Base-by-base conservation (phyloP, 2,888 invertebrate species). In the Pammene aurita region DNA sequence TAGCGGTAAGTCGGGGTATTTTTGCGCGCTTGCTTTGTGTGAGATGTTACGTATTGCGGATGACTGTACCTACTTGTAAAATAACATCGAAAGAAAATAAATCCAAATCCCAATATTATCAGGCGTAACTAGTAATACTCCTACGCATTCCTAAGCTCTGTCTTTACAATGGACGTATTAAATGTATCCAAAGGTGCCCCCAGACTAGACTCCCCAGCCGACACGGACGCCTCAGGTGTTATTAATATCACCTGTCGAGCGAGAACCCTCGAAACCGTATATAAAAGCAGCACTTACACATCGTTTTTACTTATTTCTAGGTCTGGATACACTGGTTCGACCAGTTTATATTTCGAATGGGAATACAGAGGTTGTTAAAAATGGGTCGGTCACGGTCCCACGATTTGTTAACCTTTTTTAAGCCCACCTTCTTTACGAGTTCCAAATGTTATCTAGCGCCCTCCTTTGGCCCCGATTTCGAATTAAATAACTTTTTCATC, bases 371-470 rank as follows among this genome's bases (percentile, higher is more conserved):
- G 34, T 42, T 57, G 60, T 68, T 68, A 68, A 68, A 68, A 68
- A 68, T 64, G 68, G 68, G 63, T 46, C 68, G 68, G 68, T 63
- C 68, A 68, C 57, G 68, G 63, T 57, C 57, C 50, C 57, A 57
- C 63, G 68, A 68, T 68, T 64, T 58, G 68, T 68, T 68, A 68
- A 68, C 68, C 68, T 58, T 68, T 68, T 63, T 68, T 68, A 68
- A 68, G 63, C 63, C 63, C 42, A 34, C 18, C 41, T 63, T n/a
- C 52, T 68, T 68, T 68, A 68, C 57, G 57, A 57, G 50, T 63
- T 42, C 42, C 57, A 16, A 34, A 44, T 57, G 68, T 63, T 68
- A 68, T 68, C 63, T 52, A 64, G 42, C 48, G 56, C 62, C 42
- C 55, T 61, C 11, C 57, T n/a, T n/a, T n/a, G n/a, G 42, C 56